These are phyloP conservation scores for Melolontha melolontha DNA, from an alignment of 2,888 invertebrate species.

Conservation along the genomic window DNA sequence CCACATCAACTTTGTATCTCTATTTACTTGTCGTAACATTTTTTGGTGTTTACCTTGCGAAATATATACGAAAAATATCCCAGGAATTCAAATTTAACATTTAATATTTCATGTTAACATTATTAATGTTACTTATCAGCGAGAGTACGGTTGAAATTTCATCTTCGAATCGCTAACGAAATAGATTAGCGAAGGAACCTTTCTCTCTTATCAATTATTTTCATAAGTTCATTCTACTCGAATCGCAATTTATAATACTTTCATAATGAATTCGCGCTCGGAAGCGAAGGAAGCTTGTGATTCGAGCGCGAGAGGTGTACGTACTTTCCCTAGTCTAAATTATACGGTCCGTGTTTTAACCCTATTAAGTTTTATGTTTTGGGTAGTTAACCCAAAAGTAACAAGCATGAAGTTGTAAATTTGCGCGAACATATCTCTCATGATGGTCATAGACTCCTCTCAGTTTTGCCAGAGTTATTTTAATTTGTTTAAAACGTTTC, in stretches of 20 bases:
- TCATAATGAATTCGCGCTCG: slow-evolving; percentile 24
- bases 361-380: slow-evolving; percentile 40
- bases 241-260: slow-evolving; percentile 28
- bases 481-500: slow-evolving; percentile 39
- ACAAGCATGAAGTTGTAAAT: slow-evolving; percentile 41
- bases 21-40: too few relatives aligned
- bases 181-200: slow-evolving; percentile 3
- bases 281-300: slow-evolving; percentile 1
- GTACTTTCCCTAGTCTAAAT: slow-evolving; percentile 2
- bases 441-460: slow-evolving; percentile 27
- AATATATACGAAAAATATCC: neutral
- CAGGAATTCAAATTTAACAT: slow-evolving; percentile 3
- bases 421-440: slow-evolving; percentile 34
- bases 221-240: slow-evolving; percentile 13
- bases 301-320: neutral
- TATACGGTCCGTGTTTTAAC: slow-evolving; percentile 38
- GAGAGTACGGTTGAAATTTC: neutral
- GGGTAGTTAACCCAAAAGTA: slow-evolving; percentile 40
- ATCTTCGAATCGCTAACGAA: neutral
- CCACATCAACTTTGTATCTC: too few relatives aligned
- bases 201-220: slow-evolving; percentile 15
- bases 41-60: too few relatives aligned
- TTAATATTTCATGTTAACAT: slow-evolving; percentile 8
- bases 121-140: slow-evolving; percentile 2
- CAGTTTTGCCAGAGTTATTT: slow-evolving; percentile 23